Evolutionary conservation across 2,113 vertebrate species (phyloP), one percentile per base, ranked within the genome.

Genomic region (Notarius quadriscutis): DNA sequence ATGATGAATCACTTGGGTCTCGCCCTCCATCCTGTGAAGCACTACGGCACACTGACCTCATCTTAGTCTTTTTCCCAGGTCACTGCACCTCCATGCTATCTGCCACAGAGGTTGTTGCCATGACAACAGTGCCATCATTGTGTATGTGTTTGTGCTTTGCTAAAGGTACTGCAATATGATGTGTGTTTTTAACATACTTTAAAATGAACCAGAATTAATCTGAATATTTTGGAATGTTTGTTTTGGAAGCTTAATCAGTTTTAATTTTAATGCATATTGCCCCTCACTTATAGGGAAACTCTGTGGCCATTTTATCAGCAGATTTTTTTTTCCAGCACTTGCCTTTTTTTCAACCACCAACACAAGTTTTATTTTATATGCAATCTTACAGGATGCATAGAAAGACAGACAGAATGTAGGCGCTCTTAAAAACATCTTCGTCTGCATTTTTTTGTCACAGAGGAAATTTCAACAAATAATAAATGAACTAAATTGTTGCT

Each of bases 41-140:
- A 15, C 41, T 65, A 50, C 22, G 53, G 58, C 84, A 65, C 20
- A 18, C 34, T 63, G 72, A 30, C 58, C 74, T 62, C 41, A 65
- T 85, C 72, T 51, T 10, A 30, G 7, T 51, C 65, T 78, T 78
- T 51, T 63, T 78, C 41, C 65, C 22, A 48, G 84, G 84, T 85
- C 57, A 78, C 25, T 6, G 48, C 72, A 27, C 78, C 34, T 63
- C 41, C 14, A 51, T 53, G 34, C 71, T 77, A 11, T 25, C 48
- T 71, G 72, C 51, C 58, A 65, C 18, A 1, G 58, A 78, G 72
- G 72, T 63, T 77, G 84, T 78, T 65, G 58, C 84, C 25, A 78
- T 85, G 72, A 62, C 84, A 85, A 51, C 84, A 65, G 25, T 57
- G 7, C 15, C 22, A 11, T 48, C 51, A 48, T 34, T 51, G 51